Evolutionary conservation across 2,797 vertebrate species (phyloP), one percentile per base, ranked within the genome.

Genomic region (Pangasius krempfi): DNA sequence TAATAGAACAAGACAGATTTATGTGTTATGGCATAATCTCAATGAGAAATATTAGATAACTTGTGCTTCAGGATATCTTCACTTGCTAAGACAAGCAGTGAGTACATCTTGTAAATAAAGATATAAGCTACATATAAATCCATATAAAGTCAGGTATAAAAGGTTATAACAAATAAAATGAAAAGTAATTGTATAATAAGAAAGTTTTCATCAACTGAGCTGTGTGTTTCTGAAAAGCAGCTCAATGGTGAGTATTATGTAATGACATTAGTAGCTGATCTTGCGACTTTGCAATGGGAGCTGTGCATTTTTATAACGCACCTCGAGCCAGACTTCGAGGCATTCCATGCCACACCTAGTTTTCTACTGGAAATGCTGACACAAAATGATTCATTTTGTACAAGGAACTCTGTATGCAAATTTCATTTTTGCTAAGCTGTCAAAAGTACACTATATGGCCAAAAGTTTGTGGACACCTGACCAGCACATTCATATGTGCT

Each of bases 301-400:
- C n/a, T 22, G 76, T 10, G 50, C n/a, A 9, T 56, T 79, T 79
- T 79, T 56, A 56, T 33, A 33, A 56, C n/a, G 8, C n/a, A 33
- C 76, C 76, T 56, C n/a, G 3, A 56, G 76, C n/a, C 52, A 56
- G 76, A 79, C 50, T 79, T 22, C n/a, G 6, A 79, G 76, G 76
- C 76, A 56, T 79, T 56, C n/a, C 0, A 7, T 54, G 76, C 50
- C 76, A 54, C 76, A 12, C 50, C 52, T 79, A 56, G 52, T 22
- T 25, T 75, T 27, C 22, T 30, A 54, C 50, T 79, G 76, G 50
- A 79, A 79, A 79, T 18, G n/a, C 44, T 56, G 76, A 30, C 75
- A 56, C 7, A 5, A 33, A 56, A 33, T 56, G 16, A 33, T 33
- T 33, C n/a, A 18, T 14, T 16, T 79, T 56, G 76, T 54, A 33